A percentile compares a stretch with the other conserved stretches of the same genome.
phyloP scores from a whole-genome alignment of 2,797 vertebrate genomes.

The Carcharodon carcharias region DNA sequence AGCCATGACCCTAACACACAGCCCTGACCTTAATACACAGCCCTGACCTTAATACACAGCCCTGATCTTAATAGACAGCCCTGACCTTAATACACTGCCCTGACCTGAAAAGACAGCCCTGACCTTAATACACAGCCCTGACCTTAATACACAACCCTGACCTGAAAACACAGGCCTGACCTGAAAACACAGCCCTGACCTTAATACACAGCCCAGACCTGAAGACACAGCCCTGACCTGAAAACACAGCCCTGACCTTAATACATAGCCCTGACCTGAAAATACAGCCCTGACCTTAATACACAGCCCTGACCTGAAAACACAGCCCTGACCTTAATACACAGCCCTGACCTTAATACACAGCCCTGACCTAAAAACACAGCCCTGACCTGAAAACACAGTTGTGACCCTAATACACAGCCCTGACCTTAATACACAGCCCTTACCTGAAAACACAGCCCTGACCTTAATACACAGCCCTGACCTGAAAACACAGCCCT shows the following conservation, averaged over 20 bases:
- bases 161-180: too few species aligned
- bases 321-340: neutral
- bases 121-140: neutral
- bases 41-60: too few species aligned
- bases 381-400: neutral
- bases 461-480: neutral
- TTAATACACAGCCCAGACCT: neutral
- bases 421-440: neutral
- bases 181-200: too few species aligned
- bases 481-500: neutral
- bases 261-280: neutral
- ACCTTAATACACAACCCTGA: neutral
- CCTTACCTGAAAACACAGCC: neutral
- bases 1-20: too few species aligned
- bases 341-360: neutral
- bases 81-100: neutral
- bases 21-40: too few species aligned
- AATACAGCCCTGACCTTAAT: neutral
- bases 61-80: neutral
- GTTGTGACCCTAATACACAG: neutral
- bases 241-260: neutral
- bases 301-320: neutral
- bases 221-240: neutral
- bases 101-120: too few species aligned
- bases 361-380: neutral